Evolutionary conservation across 2,113 vertebrate species (phyloP).

Genomic region (Tympanuchus pallidicinctus): DNA sequence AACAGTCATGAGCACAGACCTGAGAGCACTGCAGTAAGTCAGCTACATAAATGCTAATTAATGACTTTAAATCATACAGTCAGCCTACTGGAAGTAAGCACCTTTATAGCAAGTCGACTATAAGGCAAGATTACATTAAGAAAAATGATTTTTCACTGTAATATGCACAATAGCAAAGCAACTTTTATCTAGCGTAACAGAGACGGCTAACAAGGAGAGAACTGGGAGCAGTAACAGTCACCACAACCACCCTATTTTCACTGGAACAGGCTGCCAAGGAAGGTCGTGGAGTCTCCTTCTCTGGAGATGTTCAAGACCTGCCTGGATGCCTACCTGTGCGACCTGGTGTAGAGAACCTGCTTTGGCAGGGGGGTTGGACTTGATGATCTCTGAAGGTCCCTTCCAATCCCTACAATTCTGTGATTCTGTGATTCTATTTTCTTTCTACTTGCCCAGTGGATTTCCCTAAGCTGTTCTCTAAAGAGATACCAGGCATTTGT

Average conservation of each 20-base stretch:
- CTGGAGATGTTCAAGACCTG: no score
- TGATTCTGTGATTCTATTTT: not conserved
- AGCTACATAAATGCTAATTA: not conserved
- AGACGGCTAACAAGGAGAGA: not conserved
- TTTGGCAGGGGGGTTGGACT: no score
- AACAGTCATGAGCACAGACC: not conserved
- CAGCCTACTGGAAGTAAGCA: not conserved
- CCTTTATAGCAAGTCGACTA: not conserved
- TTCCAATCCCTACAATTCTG: no score
- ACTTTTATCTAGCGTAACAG: not conserved
- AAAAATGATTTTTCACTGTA: not conserved
- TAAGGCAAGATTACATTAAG: not conserved
- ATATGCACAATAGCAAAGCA: not conserved
- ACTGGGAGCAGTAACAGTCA: not conserved
- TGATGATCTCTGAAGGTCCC: no score
- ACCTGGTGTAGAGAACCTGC: no score
- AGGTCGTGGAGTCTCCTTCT: no score
- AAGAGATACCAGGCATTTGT: not conserved
- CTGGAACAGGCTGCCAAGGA: no score
- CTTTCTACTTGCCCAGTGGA: not conserved
- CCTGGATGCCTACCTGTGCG: no score
- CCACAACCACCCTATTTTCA: not conserved
- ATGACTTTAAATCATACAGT: not conserved
- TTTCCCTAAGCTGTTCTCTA: not conserved
- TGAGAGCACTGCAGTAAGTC: not conserved